These are phyloP conservation scores for Gymnogyps californianus DNA, from an alignment of 2,113 vertebrate genomes.

Conservation along the genomic window DNA sequence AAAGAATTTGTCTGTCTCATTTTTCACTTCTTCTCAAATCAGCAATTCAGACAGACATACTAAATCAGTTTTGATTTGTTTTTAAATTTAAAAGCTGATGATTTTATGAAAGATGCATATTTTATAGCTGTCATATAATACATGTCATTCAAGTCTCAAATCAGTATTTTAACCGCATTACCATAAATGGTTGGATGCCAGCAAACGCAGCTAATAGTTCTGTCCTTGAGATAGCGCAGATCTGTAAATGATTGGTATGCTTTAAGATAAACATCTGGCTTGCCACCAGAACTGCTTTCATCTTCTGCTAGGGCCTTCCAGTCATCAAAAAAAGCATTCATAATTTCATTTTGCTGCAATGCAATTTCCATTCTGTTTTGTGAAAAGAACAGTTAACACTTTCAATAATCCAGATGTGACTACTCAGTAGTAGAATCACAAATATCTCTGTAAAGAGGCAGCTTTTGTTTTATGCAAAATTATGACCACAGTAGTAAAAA, in stretches of 20 bases:
- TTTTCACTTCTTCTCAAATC: not conserved
- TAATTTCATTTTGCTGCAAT: constrained; percentile 88
- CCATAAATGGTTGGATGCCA: constrained; percentile 91
- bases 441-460: not conserved
- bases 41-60: not conserved
- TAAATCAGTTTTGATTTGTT: not conserved
- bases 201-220: constrained; percentile 79
- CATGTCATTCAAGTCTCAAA: not conserved
- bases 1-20: not conserved
- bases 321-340: constrained; percentile 84
- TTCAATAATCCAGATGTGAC: not conserved
- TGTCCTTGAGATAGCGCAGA: constrained; percentile 74
- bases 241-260: constrained; percentile 84
- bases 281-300: constrained; percentile 67
- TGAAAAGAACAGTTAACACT: not conserved
- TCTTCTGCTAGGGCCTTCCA: constrained; percentile 79
- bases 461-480: not conserved
- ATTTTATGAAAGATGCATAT: not conserved
- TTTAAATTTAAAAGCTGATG: not conserved
- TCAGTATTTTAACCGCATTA: constrained; percentile 54
- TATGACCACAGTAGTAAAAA: not conserved
- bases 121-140: not conserved
- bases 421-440: not conserved
- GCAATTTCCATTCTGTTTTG: constrained; percentile 79
- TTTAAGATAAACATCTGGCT: constrained; percentile 75